Base-by-base conservation (phyloP, 2,797 vertebrate genomes). In the Sebastes flavidus region DNA sequence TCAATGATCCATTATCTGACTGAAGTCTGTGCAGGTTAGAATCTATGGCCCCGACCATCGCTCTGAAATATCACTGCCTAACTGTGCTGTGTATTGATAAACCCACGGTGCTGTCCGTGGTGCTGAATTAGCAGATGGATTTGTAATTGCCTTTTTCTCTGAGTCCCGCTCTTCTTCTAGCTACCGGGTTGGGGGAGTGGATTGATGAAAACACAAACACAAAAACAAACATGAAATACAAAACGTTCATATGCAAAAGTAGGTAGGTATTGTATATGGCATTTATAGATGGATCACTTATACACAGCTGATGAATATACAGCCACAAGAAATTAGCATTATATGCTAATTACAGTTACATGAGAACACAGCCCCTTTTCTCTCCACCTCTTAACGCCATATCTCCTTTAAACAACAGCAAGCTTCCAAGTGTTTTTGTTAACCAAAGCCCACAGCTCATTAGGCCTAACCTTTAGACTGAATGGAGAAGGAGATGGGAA, bases 401-500 rank as follows among this genome's bases (percentile, higher is more conserved):
- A 66, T 56, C 68, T 66, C 18, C 29, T 61, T 61, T 8, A 59
- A 66, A 72, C 59, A 66, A 72, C 59, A 66, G 67, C 10, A 13
- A n/a, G 16, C 8, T 54, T 46, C 16, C 24, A 38, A 46, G 22
- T 63, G 27, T 69, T 76, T 65, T 29, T 22, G 30, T 76, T 7
- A 25, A 55, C 22, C n/a, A 13, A 46, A 55, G 61, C 72, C 61
- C 32, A 25, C 71, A 75, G 66, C 62, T 70, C 42, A 79, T 67
- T 79, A 56, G 22, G 20, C 12, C 27, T 60, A 70, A 65, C 75
- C 71, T 83, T 83, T 79, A 54, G 12, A 36, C 18, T 56, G 38
- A 56, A 55, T 34, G 55, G 22, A 62, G 49, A 42, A 9, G 24
- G 46, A 30, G 36, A 29, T 30, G 52, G 52, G 27, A 38, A 10